Conservation (phyloP, 2,113 vertebrate species). For the Phylloscopus trochiloides region DNA sequence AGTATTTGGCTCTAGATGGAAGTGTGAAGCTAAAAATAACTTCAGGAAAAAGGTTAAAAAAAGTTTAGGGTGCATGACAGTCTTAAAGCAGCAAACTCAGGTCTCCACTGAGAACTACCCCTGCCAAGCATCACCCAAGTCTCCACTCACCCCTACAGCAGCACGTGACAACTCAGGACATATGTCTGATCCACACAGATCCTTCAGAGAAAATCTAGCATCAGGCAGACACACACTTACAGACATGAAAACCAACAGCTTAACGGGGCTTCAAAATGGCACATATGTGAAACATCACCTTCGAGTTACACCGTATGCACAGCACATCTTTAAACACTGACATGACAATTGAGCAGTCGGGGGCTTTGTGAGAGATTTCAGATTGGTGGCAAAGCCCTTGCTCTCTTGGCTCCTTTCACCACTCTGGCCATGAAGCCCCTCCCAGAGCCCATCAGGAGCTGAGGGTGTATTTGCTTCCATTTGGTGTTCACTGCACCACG, state of each 20-base stretch:
- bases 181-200: not conserved
- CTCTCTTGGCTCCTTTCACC: not conserved
- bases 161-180: not conserved
- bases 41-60: not conserved
- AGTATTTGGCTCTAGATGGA: slow-evolving; percentile 24
- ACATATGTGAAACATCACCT: slow-evolving; percentile 40
- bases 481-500: not conserved
- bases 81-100: not conserved
- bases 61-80: not conserved
- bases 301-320: not conserved
- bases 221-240: not conserved
- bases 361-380: not conserved
- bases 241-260: slow-evolving; percentile 37
- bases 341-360: not conserved
- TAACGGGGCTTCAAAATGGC: not conserved
- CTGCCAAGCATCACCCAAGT: not conserved
- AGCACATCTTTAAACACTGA: not conserved
- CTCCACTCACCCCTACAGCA: not conserved
- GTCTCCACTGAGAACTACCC: not conserved
- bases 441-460: not conserved
- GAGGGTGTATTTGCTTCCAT: not conserved
- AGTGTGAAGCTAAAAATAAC: slow-evolving; percentile 35
- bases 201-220: slow-evolving; percentile 11
- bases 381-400: not conserved
- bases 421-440: not conserved